phyloP scores from a whole-genome alignment of 2,113 vertebrate genomes.

The Gallinago media region DNA sequence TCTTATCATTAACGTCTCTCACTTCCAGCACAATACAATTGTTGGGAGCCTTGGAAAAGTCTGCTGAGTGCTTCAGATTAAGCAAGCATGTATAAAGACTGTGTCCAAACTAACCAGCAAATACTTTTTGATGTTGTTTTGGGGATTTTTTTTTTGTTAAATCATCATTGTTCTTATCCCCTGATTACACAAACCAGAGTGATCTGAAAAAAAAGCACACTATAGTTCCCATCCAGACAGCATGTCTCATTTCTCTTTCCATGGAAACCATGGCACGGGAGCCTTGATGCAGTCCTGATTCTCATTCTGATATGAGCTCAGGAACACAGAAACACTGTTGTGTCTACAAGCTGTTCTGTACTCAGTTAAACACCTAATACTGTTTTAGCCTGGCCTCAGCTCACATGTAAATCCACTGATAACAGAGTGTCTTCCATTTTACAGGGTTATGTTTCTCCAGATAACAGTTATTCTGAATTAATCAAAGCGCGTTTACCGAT shows the following conservation, averaged over 20 bases:
- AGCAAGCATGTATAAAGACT: background rate
- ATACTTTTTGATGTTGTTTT: background rate
- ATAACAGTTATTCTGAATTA: background rate
- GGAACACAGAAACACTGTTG: background rate
- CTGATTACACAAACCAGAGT: background rate
- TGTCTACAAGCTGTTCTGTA: background rate
- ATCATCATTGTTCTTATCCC: background rate
- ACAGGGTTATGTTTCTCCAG: background rate
- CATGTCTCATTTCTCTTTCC: background rate
- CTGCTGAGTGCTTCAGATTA: background rate
- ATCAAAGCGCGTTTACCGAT: constrained; percentile 5
- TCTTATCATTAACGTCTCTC: background rate
- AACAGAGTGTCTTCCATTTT: background rate
- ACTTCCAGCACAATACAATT: background rate
- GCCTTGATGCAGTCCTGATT: background rate
- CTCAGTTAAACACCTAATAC: background rate
- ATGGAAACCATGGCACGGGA: background rate
- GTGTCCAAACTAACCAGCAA: background rate
- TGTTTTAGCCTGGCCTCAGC: background rate
- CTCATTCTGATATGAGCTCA: background rate
- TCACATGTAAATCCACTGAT: background rate
- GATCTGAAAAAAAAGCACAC: background rate
- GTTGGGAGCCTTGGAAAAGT: background rate
- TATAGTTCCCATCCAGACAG: background rate
- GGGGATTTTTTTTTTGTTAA: background rate